phyloP scores from a whole-genome alignment of 35 echinoderm and acorn worm genomes.

The Patiria miniata region DNA sequence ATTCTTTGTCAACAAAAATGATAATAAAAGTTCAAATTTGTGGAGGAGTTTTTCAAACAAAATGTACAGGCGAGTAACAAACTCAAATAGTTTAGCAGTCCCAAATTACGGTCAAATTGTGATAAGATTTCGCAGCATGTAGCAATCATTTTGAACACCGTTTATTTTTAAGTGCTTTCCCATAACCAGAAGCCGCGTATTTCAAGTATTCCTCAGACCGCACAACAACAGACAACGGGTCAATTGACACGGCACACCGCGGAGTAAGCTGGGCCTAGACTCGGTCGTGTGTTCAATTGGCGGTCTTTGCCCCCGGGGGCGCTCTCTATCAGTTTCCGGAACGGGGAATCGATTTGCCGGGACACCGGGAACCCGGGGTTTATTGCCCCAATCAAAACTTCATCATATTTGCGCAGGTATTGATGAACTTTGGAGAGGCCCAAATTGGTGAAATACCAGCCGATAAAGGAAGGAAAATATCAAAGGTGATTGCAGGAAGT shows the following conservation, averaged over 20 bases:
- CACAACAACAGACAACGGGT: slow-evolving; percentile 1
- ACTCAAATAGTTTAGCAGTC: too few species aligned
- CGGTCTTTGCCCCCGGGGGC: slow-evolving; percentile 5
- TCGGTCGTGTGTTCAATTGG: neutral
- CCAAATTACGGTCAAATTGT: too few species aligned
- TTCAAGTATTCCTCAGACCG: neutral
- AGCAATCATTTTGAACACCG: neutral
- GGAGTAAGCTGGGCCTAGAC: neutral
- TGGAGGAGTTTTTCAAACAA: neutral
- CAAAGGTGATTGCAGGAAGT: too few species aligned
- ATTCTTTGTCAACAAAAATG: neutral
- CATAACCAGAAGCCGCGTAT: slow-evolving; percentile 12
- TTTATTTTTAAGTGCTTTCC: neutral
- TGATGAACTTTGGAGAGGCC: neutral
- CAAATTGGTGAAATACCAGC: neutral
- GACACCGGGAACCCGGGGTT: neutral
- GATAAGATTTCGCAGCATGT: too few species aligned
- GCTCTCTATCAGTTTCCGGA: neutral
- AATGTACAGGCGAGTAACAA: too few species aligned
- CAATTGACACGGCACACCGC: neutral
- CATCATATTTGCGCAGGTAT: slow-evolving; percentile 17
- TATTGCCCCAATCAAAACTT: slow-evolving; percentile 2
- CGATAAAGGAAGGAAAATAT: too few species aligned
- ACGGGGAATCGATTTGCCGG: slow-evolving; percentile 5
- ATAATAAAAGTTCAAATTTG: neutral